A percentile compares a stretch with the other conserved stretches of the same genome.
Conservation (phyloP, 2,113 vertebrate species). For the Ifrita kowaldi region DNA sequence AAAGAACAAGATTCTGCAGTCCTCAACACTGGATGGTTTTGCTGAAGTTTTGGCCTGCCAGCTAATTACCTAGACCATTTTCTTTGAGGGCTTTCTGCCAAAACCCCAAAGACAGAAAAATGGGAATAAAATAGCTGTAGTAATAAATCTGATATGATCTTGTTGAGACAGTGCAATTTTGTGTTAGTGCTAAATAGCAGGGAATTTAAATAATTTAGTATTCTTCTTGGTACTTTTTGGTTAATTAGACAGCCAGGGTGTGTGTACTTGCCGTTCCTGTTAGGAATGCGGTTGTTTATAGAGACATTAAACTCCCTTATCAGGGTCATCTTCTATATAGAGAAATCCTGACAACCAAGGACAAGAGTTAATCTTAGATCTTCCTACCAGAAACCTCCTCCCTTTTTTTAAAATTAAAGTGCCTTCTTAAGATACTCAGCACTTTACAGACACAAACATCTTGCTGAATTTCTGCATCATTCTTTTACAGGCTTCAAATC, state of each 20-base stretch:
- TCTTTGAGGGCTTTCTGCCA: background rate
- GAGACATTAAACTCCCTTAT: background rate
- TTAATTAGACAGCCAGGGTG: background rate
- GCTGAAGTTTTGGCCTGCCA: background rate
- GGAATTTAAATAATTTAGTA: constrained; percentile 14
- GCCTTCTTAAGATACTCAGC: background rate
- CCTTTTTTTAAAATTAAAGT: background rate
- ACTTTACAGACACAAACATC: background rate
- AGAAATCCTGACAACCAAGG: background rate
- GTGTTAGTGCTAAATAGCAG: background rate
- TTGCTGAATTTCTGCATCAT: background rate
- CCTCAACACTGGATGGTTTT: background rate
- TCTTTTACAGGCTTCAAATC: background rate
- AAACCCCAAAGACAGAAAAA: background rate
- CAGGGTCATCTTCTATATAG: background rate
- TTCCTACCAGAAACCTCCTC: background rate
- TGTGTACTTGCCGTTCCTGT: background rate
- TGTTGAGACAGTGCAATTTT: background rate
- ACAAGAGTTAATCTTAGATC: background rate
- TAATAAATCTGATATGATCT: background rate
- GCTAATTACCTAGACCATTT: background rate
- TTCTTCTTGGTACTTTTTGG: background rate
- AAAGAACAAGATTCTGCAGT: background rate
- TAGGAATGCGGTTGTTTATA: background rate
- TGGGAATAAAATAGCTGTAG: background rate